phyloP scores from a whole-genome alignment of 1,140 invertebrate genomes.

The Oedothorax gibbosus region DNA sequence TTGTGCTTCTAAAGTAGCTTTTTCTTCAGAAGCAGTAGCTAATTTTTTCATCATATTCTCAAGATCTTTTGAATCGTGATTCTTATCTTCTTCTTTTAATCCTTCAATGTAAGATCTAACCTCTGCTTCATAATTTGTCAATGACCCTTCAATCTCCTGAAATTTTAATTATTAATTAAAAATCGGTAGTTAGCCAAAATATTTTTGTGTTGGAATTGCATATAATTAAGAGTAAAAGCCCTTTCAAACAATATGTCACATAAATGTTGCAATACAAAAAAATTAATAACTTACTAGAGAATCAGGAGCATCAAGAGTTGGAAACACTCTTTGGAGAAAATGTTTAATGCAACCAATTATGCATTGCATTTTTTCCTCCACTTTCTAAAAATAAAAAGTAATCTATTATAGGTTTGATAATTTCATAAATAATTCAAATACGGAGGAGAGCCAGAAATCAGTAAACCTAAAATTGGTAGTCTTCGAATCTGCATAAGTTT shows the following conservation, averaged over 20 bases:
- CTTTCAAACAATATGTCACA: no score
- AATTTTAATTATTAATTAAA: conserved; percentile 1
- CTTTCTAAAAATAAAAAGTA: conserved; percentile 8
- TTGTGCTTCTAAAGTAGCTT: conserved; percentile 37
- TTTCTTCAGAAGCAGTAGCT: conserved; percentile 13
- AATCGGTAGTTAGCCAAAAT: background rate
- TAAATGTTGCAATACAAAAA: no score
- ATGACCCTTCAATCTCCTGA: conserved; percentile 7
- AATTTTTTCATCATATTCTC: conserved; percentile 32
- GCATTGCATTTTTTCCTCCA: conserved; percentile 3
- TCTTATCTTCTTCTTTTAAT: conserved; percentile 17
- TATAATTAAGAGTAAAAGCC: no score
- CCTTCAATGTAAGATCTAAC: conserved; percentile 22
- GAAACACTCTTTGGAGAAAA: conserved; percentile 39
- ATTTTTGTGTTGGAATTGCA: no score
- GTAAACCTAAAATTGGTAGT: no score
- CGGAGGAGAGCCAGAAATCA: no score
- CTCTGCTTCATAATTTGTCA: conserved; percentile 36
- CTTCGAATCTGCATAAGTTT: no score
- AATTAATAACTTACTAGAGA: conserved; percentile 10
- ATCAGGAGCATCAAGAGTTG: conserved; percentile 24
- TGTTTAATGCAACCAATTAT: conserved; percentile 13
- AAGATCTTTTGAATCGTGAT: conserved; percentile 36
- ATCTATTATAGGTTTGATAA: background rate
- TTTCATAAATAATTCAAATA: background rate